A percentile compares a stretch with the other conserved stretches of the same genome.
These are phyloP conservation scores for Cossypha dichroa DNA, from an alignment of 2,797 vertebrate species.

Conservation along the genomic window DNA sequence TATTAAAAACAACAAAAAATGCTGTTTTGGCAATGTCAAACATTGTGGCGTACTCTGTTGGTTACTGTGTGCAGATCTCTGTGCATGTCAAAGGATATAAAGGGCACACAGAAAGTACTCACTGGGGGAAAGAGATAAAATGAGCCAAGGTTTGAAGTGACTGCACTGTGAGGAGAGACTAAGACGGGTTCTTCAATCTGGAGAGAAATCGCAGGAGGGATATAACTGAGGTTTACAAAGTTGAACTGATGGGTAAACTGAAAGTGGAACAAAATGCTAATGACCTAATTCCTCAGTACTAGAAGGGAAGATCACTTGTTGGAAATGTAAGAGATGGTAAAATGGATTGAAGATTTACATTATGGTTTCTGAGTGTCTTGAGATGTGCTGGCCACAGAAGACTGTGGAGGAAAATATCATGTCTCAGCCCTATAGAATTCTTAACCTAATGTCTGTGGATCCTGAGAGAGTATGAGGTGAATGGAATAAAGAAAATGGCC, in stretches of 20 bases:
- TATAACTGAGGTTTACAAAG: background rate
- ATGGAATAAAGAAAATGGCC: background rate
- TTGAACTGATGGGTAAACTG: background rate
- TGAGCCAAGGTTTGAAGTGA: background rate
- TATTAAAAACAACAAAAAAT: background rate
- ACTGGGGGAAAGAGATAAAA: background rate
- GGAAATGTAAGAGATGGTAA: background rate
- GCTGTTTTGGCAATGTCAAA: background rate
- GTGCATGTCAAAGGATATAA: background rate
- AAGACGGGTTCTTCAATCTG: background rate
- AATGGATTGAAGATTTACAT: background rate
- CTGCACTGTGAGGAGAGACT: background rate
- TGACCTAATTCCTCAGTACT: background rate
- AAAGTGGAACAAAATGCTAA: background rate
- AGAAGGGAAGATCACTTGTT: background rate
- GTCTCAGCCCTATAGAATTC: background rate
- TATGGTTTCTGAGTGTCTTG: background rate
- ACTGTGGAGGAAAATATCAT: background rate
- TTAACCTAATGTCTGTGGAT: background rate
- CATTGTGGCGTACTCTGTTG: accelerated
- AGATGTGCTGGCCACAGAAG: background rate
- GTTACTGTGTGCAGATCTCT: background rate
- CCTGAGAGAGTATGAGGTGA: background rate
- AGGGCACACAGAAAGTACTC: background rate
- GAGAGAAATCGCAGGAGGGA: background rate